Evolutionary conservation across 2,888 invertebrate species (phyloP), one percentile per base, ranked within the genome.

Genomic region (Cheilosia vulpina): DNA sequence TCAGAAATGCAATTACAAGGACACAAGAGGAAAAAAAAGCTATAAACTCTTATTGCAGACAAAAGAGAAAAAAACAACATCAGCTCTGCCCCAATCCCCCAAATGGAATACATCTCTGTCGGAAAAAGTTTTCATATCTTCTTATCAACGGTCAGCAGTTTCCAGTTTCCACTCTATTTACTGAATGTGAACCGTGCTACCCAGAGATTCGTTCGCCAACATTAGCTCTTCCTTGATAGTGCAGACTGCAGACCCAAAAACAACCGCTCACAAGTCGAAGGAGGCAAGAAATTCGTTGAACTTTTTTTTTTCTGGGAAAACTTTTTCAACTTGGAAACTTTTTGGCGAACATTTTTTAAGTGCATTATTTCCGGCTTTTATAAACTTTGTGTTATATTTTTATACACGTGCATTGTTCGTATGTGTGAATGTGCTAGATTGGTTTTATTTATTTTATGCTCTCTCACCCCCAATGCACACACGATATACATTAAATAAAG

Each of bases 301-400:
- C n/a, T 27, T 19, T 41, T 21, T 43, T 41, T 53, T 43, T 34
- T 58, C 31, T 19, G 13, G n/a, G 45, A 69, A 73, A 66, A 75
- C 63, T 80, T 71, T 58, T 85, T 60, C 65, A 66, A 47, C 68
- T 76, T 60, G 41, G 24, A 60, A 75, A 84, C 75, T 84, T 80
- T 80, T 82, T 66, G 72, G 50, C 41, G 68, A 78, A 68, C 55
- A 79, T 69, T 83, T 83, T 85, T 85, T 89, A 89, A 89, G 89
- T 89, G 89, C 89, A 89, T 89, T 89, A 89, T 89, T 89, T 89
- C 89, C 89, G 89, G 88, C 89, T 89, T 89, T 89, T 88, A 88
- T 87, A 89, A 89, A 88, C 87, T 89, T 89, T 88, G 75, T 75
- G 87, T 60, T 57, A 66, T 66, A 75, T 52, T 47, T 69, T 21